A percentile compares a stretch with the other conserved stretches of the same genome.
Conservation (phyloP, 2,888 invertebrate genomes). For the Stenoptilia bipunctidactyla region DNA sequence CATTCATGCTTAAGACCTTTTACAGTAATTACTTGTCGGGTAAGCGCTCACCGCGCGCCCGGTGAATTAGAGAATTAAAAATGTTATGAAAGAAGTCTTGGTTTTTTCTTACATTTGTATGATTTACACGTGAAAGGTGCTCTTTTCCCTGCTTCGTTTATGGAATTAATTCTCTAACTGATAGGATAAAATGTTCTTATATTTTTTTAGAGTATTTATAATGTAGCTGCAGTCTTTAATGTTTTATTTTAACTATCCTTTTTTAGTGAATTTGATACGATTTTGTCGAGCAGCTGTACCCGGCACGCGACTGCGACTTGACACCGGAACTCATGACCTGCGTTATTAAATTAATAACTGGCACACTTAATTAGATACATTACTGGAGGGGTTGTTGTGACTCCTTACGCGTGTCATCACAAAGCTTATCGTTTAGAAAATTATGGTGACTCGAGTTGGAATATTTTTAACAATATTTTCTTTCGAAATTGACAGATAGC, state of each 20-base stretch:
- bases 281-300: constrained; percentile 2
- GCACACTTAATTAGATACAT: constrained; percentile 62
- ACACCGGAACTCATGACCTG: constrained; percentile 37
- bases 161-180: too few relatives aligned
- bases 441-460: too few relatives aligned
- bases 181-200: too few relatives aligned
- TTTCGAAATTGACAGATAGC: too few relatives aligned
- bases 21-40: constrained; percentile 53
- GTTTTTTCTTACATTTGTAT: constrained; percentile 42
- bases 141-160: not conserved
- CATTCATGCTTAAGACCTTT: constrained; percentile 67
- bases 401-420: not conserved
- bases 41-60: constrained; percentile 22
- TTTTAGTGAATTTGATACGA: too few relatives aligned
- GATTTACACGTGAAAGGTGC: constrained; percentile 16
- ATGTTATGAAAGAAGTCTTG: constrained; percentile 57
- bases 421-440: constrained; percentile 2
- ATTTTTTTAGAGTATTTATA: too few relatives aligned
- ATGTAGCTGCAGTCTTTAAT: too few relatives aligned
- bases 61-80: constrained; percentile 62
- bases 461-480: too few relatives aligned
- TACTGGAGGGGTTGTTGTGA: constrained; percentile 57
- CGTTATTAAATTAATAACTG: constrained; percentile 70
- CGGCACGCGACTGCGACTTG: constrained; percentile 29
- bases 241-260: too few relatives aligned